Base-by-base conservation (phyloP, 2,888 invertebrate species). In the Selenia dentaria region DNA sequence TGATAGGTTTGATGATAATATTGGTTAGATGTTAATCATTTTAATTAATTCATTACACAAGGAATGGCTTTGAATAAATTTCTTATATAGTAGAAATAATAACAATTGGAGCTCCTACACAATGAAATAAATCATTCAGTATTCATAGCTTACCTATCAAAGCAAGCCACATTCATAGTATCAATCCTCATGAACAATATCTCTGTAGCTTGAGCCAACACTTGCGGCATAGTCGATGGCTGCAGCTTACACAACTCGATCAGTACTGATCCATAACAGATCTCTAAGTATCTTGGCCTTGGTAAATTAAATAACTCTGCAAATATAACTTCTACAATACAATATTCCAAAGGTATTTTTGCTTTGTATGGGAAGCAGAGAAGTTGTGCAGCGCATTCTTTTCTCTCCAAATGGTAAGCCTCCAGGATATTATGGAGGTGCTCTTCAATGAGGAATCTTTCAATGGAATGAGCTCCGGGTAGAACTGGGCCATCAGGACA, bases 201-300 rank as follows among this genome's bases (percentile, higher is more conserved):
- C 85, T 99, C 99, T 0, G 99, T 98, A 0, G 99, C 99, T 83
- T 99, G 99, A 0, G 99, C 99, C 60, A 99, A 88, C 49, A 97
- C 97, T 92, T 98, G 99, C 0, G 99, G 99, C 95, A 99, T 96
- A 0, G 98, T 97, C 0, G 97, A 96, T 0, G 99, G 98, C 74
- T 99, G 98, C 25, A 98, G 92, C 83, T 99, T 99, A 79, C 99
- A 99, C 54, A 99, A 84, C 83, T 99, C 99, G 70, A 99, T 98
- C 52, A 99, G 90, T 49, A 99, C 94, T 0, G 98, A 96, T 0
- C 99, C 99, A 63, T 99, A 99, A 64, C 96, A 96, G 48, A 99
- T 95, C 78, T 99, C 98, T 57, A 98, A 77, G 79, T 96, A 96
- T 51, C 96, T 94, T 0, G 98, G 95, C 4, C 95, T 92, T 0